Base-by-base conservation (phyloP, 2,888 invertebrate genomes). In the Polydrusus cervinus region DNA sequence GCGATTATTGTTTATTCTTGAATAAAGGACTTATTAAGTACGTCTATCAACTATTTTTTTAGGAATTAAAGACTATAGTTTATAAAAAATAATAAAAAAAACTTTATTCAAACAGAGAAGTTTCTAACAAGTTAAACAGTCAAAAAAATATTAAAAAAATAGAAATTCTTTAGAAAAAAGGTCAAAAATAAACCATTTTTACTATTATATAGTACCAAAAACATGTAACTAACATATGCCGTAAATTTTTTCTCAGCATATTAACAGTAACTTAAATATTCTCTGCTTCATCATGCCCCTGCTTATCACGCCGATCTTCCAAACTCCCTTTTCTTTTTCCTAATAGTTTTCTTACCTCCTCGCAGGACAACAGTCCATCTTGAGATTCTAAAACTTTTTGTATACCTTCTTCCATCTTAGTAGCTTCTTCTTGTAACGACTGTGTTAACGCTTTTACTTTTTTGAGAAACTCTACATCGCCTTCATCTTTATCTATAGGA, bases 41-140 rank as follows among this genome's bases (percentile, higher is more conserved):
- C n/a, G 5, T n/a, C 1, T n/a, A n/a, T n/a, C 13, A 6, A 43
- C n/a, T 43, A 13, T 43, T 13, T n/a, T 43, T 43, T n/a, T 43
- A 13, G 6, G 43, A 43, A 43, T 43, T n/a, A 13, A 16, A 47
- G 5, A 18, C 40, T 20, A 18, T 9, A 43, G 43, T 40, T 43
- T 62, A 3, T 61, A 40, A 43, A 62, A 43, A 20, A 45, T 45
- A 40, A 43, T 3, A 45, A 65, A 43, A n/a, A n/a, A 43, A 40
- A 6, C 55, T 55, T 55, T 55, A 55, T 55, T 55, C 30, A 13
- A 53, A 53, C 53, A 53, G 30, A 30, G 30, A 53, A 30, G 20
- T 51, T 20, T 16, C 5, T 25, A 25, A 51, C 51, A 51, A 20
- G 51, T 9, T 8, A 51, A 51, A 8, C 18, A 53, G 53, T 53